A percentile compares a stretch with the other conserved stretches of the same genome.
Conservation (phyloP, 2,113 vertebrate species). For the Bubo bubo region DNA sequence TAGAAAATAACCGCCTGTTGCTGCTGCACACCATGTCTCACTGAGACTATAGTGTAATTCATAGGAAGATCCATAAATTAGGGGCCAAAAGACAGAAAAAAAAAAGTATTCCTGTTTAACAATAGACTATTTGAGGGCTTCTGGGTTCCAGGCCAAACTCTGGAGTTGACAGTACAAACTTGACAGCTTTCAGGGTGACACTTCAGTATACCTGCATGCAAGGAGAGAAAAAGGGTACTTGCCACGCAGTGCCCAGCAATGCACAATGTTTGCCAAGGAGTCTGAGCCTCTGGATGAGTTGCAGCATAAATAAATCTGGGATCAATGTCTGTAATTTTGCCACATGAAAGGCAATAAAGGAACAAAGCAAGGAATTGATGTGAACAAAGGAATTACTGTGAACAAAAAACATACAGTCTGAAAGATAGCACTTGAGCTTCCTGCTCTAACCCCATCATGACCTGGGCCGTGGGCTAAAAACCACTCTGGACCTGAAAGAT, state of each 20-base stretch:
- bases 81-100: not conserved
- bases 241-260: not conserved
- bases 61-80: not conserved
- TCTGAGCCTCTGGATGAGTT: not conserved
- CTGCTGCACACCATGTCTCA: not conserved
- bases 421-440: slow-evolving; percentile 86
- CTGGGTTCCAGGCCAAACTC: not conserved
- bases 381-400: not conserved
- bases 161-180: not conserved
- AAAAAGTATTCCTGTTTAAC: not conserved
- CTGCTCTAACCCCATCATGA: slow-evolving; percentile 83
- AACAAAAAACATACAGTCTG: not conserved
- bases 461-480: slow-evolving; percentile 83
- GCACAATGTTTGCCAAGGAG: not conserved
- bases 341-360: not conserved
- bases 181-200: not conserved
- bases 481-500: slow-evolving; percentile 85
- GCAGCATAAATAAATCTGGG: not conserved
- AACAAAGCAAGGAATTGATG: not conserved
- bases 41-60: not conserved
- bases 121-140: not conserved
- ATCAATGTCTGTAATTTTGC: not conserved
- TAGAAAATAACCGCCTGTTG: not conserved
- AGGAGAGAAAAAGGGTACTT: not conserved
- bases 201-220: not conserved